phyloP scores from a whole-genome alignment of 2,888 invertebrate genomes.

The Polyploca ridens region DNA sequence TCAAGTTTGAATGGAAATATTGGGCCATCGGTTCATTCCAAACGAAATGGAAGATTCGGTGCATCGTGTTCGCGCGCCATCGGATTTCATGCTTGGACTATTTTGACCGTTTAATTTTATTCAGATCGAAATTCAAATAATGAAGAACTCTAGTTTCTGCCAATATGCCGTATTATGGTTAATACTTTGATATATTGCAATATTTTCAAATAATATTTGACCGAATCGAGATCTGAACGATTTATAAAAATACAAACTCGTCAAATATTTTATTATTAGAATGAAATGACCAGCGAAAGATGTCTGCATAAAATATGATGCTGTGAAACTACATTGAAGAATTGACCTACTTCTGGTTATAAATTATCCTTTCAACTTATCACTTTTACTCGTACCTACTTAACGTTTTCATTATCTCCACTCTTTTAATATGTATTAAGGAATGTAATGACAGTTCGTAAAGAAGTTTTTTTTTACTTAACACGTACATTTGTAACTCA shows the following conservation, averaged over 20 bases:
- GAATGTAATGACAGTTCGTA: too few species aligned
- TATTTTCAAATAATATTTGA: too few species aligned
- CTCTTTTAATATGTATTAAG: background rate
- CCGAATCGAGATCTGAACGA: too few species aligned
- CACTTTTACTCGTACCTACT: background rate
- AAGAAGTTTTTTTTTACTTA: too few species aligned
- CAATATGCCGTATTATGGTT: too few species aligned
- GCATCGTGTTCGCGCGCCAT: background rate
- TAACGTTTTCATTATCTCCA: background rate
- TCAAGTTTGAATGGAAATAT: slow-evolving; percentile 42
- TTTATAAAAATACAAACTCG: too few species aligned
- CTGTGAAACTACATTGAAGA: background rate
- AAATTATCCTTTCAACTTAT: background rate
- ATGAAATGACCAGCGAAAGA: too few species aligned
- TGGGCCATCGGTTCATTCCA: slow-evolving; percentile 27
- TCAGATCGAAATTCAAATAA: background rate
- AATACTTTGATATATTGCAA: too few species aligned
- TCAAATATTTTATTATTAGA: too few species aligned
- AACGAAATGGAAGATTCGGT: slow-evolving; percentile 13
- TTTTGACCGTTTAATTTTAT: slow-evolving; percentile 6
- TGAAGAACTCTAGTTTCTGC: background rate
- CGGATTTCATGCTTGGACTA: background rate
- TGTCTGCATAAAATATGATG: too few species aligned
- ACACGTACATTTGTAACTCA: too few species aligned
- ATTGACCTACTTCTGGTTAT: background rate